Evolutionary conservation across 2,888 invertebrate species (phyloP).

Genomic region (Drosophila emarginata): DNA sequence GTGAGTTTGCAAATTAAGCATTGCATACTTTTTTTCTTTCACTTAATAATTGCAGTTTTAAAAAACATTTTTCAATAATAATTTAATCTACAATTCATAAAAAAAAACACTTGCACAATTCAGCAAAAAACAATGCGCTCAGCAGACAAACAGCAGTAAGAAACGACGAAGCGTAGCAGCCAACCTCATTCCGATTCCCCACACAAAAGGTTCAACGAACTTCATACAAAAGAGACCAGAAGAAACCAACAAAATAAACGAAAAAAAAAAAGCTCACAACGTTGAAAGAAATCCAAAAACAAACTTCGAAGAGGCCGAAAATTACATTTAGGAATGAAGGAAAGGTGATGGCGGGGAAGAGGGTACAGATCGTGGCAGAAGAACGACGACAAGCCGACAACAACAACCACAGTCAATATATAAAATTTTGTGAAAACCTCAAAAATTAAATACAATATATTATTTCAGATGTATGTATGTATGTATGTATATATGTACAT

Average conservation of each 20-base stretch:
- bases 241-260: conserved; percentile 16
- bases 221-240: conserved; percentile 18
- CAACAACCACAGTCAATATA: conserved; percentile 68
- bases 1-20: conserved; percentile 36
- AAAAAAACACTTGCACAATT: neutral
- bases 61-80: conserved; percentile 5
- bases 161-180: conserved; percentile 9
- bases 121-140: conserved; percentile 48
- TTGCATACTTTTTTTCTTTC: conserved; percentile 65
- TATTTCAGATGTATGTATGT: conserved; percentile 17
- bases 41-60: conserved; percentile 8
- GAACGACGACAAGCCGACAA: conserved; percentile 16
- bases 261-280: conserved; percentile 59
- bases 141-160: conserved; percentile 44
- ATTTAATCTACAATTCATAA: neutral
- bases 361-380: conserved; percentile 38
- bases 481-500: too few species aligned
- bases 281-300: conserved; percentile 69
- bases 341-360: conserved; percentile 36
- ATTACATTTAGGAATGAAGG: conserved; percentile 28
- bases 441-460: conserved; percentile 42
- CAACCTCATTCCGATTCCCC: conserved; percentile 68
- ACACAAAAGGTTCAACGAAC: conserved; percentile 69
- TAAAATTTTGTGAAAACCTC: conserved; percentile 63
- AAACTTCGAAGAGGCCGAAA: conserved; percentile 46